A percentile compares a stretch with the other conserved stretches of the same genome.
These are phyloP conservation scores for Sander vitreus DNA, from an alignment of 2,113 vertebrate species.

Conservation along the genomic window DNA sequence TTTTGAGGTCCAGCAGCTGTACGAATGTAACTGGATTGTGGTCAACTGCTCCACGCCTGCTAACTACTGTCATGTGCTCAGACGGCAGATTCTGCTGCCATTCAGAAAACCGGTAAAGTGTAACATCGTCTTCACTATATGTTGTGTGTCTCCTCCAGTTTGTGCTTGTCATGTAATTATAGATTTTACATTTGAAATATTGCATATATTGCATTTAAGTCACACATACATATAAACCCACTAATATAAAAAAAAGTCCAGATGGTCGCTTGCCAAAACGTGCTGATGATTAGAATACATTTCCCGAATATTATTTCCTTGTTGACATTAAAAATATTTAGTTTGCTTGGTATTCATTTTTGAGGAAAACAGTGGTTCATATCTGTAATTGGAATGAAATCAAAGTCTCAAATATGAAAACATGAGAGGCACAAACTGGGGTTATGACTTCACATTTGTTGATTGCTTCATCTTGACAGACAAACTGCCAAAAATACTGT, in stretches of 20 bases:
- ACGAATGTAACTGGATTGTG: conserved; percentile 94
- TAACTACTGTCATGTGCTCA: conserved; percentile 93
- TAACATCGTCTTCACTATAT: neutral
- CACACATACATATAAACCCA: neutral
- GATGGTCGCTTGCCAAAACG: neutral
- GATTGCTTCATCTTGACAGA: neutral
- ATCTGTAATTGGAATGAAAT: neutral
- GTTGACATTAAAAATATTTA: neutral
- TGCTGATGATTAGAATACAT: neutral
- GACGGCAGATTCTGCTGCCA: conserved; percentile 91
- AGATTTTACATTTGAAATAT: conserved; percentile 10
- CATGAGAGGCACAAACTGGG: neutral
- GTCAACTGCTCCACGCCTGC: conserved; percentile 94
- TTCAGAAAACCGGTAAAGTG: conserved; percentile 92
- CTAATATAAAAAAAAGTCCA: neutral
- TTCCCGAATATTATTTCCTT: neutral
- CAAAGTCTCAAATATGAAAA: neutral
- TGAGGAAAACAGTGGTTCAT: neutral
- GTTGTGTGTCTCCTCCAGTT: conserved; percentile 10
- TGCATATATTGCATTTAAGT: neutral
- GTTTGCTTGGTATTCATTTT: neutral
- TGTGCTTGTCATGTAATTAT: neutral
- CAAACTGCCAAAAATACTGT: neutral
- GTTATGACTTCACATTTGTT: neutral
- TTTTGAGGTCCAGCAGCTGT: conserved; percentile 92